Evolutionary conservation across 1,140 invertebrate genomes (phyloP).

Genomic region (Patella vulgata): DNA sequence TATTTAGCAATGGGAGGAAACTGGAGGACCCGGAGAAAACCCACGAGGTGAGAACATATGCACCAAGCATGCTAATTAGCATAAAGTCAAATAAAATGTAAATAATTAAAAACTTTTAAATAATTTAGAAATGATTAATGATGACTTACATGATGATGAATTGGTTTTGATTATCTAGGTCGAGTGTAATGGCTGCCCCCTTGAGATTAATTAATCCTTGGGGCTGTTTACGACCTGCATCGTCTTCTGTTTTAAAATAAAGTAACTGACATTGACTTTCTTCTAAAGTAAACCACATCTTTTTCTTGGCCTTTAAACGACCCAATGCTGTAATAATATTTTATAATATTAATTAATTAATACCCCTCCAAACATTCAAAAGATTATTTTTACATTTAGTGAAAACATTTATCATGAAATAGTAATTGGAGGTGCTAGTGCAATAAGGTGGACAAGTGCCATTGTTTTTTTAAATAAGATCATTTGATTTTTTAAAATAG

Average conservation of each 20-base stretch:
- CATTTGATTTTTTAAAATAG: too few relatives aligned
- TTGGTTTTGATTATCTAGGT: constrained; percentile 63
- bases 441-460: too few relatives aligned
- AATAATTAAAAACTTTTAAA: too few relatives aligned
- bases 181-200: constrained; percentile 63
- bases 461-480: neutral
- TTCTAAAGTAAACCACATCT: constrained; percentile 65
- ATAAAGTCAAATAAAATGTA: too few relatives aligned
- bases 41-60: too few relatives aligned
- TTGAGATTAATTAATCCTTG: constrained; percentile 55
- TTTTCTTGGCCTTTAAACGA: constrained; percentile 55
- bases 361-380: neutral
- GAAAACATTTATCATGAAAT: neutral
- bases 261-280: constrained; percentile 60
- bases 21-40: too few relatives aligned
- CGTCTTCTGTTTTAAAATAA: constrained; percentile 57
- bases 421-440: too few relatives aligned
- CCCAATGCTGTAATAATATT: constrained; percentile 55
- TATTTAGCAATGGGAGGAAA: too few relatives aligned
- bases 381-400: neutral
- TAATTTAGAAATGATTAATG: too few relatives aligned
- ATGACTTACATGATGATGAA: constrained; percentile 65
- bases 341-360: constrained; percentile 5
- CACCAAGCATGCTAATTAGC: too few relatives aligned
- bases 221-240: constrained; percentile 45